phyloP scores from a whole-genome alignment of 2,113 vertebrate genomes.

The Numida meleagris region DNA sequence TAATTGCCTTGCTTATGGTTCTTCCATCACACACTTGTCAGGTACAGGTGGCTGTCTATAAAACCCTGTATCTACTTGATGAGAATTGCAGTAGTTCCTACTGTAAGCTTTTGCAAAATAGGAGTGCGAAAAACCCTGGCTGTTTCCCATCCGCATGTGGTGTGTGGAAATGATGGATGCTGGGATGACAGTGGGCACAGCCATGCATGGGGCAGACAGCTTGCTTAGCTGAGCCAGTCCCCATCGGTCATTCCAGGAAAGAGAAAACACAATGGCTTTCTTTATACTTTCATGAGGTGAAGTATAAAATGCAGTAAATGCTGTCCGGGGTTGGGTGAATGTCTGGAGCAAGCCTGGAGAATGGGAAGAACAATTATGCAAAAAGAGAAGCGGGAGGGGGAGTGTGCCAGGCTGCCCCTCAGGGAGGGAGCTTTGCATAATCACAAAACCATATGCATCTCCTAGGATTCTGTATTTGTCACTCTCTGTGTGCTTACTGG shows the following conservation, averaged over 20 bases:
- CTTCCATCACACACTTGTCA: background rate
- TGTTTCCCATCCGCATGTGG: background rate
- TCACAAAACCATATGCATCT: background rate
- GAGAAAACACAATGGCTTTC: background rate
- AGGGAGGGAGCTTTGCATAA: background rate
- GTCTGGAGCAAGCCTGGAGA: background rate
- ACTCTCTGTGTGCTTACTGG: background rate
- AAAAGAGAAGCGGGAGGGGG: background rate
- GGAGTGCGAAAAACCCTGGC: background rate
- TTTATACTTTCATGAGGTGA: background rate
- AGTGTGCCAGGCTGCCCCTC: background rate
- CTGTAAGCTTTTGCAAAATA: background rate
- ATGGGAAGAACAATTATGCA: background rate
- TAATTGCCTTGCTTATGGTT: background rate
- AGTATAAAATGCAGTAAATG: background rate
- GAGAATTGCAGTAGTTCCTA: background rate
- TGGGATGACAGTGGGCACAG: background rate
- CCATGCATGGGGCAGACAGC: rapidly evolving
- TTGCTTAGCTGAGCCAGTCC: background rate
- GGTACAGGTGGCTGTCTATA: background rate
- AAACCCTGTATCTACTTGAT: background rate
- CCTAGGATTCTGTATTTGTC: background rate
- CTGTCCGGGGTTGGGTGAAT: background rate
- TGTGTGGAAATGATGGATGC: background rate
- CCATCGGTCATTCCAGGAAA: background rate